phyloP scores from a whole-genome alignment of 2,113 vertebrate genomes.

The Grallaria varia region DNA sequence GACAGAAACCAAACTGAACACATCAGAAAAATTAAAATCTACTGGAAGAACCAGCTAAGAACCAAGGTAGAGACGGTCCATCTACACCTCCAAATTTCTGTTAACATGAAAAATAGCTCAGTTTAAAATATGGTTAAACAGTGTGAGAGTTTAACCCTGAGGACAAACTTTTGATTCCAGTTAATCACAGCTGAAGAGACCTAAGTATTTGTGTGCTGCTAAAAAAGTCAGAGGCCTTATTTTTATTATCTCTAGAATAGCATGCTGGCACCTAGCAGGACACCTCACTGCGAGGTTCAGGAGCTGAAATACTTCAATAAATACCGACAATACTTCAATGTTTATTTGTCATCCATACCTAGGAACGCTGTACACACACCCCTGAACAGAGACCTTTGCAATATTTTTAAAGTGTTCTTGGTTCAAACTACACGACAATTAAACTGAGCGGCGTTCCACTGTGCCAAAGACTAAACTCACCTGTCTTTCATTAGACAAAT shows the following conservation, averaged over 20 bases:
- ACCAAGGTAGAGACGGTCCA: background rate
- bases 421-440: background rate
- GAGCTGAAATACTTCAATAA: background rate
- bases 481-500: background rate
- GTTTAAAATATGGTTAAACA: background rate
- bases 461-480: background rate
- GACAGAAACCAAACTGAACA: background rate
- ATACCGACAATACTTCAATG: background rate
- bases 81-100: background rate
- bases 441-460: background rate
- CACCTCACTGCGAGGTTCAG: background rate
- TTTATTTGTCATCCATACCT: background rate
- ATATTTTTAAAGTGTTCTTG: background rate
- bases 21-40: background rate
- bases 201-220: background rate
- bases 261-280: background rate
- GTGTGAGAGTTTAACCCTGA: background rate
- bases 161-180: background rate
- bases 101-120: background rate
- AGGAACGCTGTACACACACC: background rate
- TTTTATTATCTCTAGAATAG: background rate
- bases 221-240: background rate
- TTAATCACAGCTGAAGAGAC: background rate
- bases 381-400: background rate
- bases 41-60: background rate